A percentile compares a stretch with the other conserved stretches of the same genome.
Conservation (phyloP, 2,888 invertebrate genomes). For the Thysanoteuthis rhombus region DNA sequence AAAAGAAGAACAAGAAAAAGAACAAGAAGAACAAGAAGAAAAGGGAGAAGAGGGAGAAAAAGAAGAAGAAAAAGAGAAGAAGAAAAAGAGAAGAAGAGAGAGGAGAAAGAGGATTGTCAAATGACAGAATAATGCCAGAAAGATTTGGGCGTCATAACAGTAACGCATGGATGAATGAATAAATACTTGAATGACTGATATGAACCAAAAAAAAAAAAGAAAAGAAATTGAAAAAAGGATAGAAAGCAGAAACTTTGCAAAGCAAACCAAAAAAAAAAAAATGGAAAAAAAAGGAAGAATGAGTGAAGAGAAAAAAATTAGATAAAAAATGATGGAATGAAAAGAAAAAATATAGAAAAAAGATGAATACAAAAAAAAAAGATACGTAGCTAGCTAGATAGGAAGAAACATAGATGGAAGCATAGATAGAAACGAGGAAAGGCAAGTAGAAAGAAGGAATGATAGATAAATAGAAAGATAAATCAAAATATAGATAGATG, state of each 20-base stretch:
- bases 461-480: too few relatives aligned
- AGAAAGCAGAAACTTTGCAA: background rate
- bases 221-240: background rate
- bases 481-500: too few relatives aligned
- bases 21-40: too few relatives aligned
- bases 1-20: too few relatives aligned
- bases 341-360: too few relatives aligned
- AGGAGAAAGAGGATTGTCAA: background rate
- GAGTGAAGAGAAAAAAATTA: too few relatives aligned
- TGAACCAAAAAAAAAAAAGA: background rate
- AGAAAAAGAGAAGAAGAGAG: background rate
- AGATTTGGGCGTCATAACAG: background rate
- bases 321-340: too few relatives aligned
- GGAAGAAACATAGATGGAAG: background rate
- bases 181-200: background rate
- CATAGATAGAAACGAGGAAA: too few relatives aligned
- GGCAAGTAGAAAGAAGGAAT: too few relatives aligned
- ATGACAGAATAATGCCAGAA: background rate
- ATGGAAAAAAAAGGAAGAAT: too few relatives aligned
- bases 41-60: background rate
- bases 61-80: background rate
- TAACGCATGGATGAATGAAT: background rate
- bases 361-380: background rate
- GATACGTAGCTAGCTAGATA: background rate
- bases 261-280: too few relatives aligned